phyloP scores from a whole-genome alignment of 2,888 invertebrate species.

The Megaustenia siamemsis region DNA sequence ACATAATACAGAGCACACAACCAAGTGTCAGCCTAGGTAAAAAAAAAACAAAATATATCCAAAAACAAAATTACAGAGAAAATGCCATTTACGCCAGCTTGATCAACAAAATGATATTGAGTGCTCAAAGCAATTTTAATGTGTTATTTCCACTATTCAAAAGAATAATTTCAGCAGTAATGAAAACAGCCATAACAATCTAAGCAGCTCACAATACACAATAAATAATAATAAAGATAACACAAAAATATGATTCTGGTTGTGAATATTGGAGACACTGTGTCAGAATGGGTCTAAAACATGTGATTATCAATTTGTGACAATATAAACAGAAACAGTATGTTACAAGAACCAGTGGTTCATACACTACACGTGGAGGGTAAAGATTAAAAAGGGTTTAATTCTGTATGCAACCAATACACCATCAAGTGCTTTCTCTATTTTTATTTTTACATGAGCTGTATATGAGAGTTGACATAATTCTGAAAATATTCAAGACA shows the following conservation, averaged over 20 bases:
- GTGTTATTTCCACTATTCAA: not conserved
- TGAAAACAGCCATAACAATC: constrained; percentile 1
- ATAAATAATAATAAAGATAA: not conserved
- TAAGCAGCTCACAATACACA: constrained; percentile 5
- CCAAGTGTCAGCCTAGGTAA: constrained; percentile 36
- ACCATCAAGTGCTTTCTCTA: no score
- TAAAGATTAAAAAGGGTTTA: no score
- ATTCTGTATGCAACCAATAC: no score
- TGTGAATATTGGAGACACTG: not conserved
- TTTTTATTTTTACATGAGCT: no score
- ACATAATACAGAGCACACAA: constrained; percentile 11
- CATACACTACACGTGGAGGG: no score
- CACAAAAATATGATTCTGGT: not conserved
- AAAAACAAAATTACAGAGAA: constrained; percentile 19
- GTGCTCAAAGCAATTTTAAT: constrained; percentile 20
- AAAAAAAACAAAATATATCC: constrained; percentile 3
- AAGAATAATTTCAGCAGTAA: constrained; percentile 2
- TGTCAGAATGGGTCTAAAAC: no score
- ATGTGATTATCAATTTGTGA: no score
- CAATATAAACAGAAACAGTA: no score
- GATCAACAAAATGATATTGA: constrained; percentile 1
- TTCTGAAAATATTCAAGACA: no score
- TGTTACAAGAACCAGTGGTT: no score
- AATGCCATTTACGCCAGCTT: not conserved
- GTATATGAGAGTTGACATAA: no score